These are phyloP conservation scores for Sinosuthora webbiana DNA, from an alignment of 2,113 vertebrate genomes.

Conservation along the genomic window DNA sequence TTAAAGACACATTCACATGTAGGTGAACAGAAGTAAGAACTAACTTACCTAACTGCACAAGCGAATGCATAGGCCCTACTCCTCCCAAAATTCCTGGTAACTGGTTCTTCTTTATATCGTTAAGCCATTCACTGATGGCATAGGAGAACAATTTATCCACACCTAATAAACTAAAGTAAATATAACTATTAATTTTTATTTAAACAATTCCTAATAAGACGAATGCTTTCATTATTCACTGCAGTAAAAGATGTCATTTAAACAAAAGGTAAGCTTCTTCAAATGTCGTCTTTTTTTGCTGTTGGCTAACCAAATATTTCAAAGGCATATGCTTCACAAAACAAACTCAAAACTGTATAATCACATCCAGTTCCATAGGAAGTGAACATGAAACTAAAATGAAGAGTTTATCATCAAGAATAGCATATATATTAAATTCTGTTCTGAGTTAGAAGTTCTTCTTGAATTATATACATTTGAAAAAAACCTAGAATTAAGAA, in stretches of 20 bases:
- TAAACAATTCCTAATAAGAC: background rate
- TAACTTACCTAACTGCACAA: constrained; percentile 91
- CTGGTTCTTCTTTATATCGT: constrained; percentile 97
- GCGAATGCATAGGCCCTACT: constrained; percentile 94
- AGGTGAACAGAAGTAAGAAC: background rate
- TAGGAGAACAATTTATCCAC: constrained; percentile 95
- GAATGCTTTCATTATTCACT: background rate
- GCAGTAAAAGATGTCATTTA: background rate
- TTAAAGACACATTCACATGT: background rate
- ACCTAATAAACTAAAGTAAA: constrained; percentile 85
- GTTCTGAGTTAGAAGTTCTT: background rate
- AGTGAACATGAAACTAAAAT: background rate
- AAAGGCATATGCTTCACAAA: background rate
- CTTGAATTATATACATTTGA: background rate
- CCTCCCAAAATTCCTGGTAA: constrained; percentile 93
- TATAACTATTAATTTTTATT: background rate
- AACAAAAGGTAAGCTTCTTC: background rate
- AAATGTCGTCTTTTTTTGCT: background rate
- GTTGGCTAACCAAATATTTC: background rate
- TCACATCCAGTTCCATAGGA: background rate
- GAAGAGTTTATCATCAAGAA: background rate
- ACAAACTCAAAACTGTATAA: background rate
- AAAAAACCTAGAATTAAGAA: background rate
- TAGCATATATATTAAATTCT: background rate
- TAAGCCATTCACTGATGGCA: constrained; percentile 93